Evolutionary conservation across 1,140 invertebrate genomes (phyloP), one percentile per base, ranked within the genome.

Genomic region (Lepidostoma basale): DNA sequence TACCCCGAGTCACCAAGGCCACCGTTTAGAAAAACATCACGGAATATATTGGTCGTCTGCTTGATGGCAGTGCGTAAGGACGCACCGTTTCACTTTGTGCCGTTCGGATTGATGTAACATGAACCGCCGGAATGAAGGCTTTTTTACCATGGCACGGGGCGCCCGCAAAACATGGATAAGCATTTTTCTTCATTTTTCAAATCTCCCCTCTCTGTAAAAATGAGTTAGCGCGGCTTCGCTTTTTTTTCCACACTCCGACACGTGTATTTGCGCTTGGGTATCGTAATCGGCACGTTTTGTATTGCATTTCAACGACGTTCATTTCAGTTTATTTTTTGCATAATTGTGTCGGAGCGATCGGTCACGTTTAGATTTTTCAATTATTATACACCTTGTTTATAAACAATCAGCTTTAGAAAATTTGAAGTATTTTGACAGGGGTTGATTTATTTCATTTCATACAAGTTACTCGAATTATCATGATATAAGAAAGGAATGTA

Each of bases 131-230:
- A 22, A 47, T 22, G 18, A n/a, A n/a, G 44, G 49, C 23, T 49
- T 56, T 56, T 22, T 36, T n/a, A n/a, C n/a, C 26, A 8, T 14
- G 30, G 22, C 18, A 23, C 23, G 36, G 52, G 28, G 52, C 16
- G 14, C 20, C 28, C 52, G 23, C 28, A 36, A 36, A 22, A 56
- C 52, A 33, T 16, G 49, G 49, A 56, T 56, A 56, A 56, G 49
- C 49, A 56, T 33, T 56, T 56, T 56, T 56, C 49, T 56, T 56
- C 25, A 56, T 56, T 56, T 56, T 56, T 56, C 49, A 56, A 33
- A 30, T 16, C 49, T 47, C 49, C 49, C 45, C 23, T 49, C 45
- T 49, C 18, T n/a, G 23, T 49, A n/a, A 28, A 49, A 49, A 28
- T 49, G 45, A 49, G 45, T 28, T 25, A 14, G 20, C 20, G 10